phyloP scores from a whole-genome alignment of 1,140 invertebrate species.

The Musca vetustissima region DNA sequence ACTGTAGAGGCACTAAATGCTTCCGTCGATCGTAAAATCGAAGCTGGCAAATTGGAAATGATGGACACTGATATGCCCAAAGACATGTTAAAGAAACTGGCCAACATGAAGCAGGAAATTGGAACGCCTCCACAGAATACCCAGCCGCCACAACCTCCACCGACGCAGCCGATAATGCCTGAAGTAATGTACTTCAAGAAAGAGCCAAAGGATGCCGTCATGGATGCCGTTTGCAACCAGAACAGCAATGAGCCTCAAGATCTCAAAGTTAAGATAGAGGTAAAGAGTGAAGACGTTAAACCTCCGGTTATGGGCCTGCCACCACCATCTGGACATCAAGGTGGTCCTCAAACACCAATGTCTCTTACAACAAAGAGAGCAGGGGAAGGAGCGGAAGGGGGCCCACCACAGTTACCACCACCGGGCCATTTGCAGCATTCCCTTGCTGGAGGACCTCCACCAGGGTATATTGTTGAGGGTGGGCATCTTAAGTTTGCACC shows the following conservation, averaged over 20 bases:
- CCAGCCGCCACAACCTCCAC: constrained; percentile 19
- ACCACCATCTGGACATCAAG: constrained; percentile 21
- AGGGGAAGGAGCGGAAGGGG: neutral
- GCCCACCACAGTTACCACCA: neutral
- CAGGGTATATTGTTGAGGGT: constrained; percentile 44
- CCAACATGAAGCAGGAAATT: constrained; percentile 52
- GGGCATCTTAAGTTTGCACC: constrained; percentile 47
- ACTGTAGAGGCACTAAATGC: constrained; percentile 51
- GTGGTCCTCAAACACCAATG: neutral
- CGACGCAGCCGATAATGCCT: constrained; percentile 35
- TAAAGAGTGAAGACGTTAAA: constrained; percentile 51
- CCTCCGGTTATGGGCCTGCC: constrained; percentile 12
- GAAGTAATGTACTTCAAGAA: constrained; percentile 54
- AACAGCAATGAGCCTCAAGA: constrained; percentile 55
- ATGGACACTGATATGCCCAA: constrained; percentile 42
- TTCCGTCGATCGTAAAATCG: constrained; percentile 42
- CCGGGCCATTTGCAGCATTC: constrained; percentile 25
- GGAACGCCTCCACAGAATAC: constrained; percentile 30
- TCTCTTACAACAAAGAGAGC: neutral
- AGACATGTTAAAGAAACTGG: constrained; percentile 52
- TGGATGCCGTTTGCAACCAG: constrained; percentile 53
- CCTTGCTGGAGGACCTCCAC: constrained; percentile 28
- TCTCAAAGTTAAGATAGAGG: constrained; percentile 54
- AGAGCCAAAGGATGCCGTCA: constrained; percentile 54
- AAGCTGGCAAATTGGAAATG: constrained; percentile 42